Evolutionary conservation across 1,140 invertebrate species (phyloP).

Genomic region (Drosophila sp.): DNA sequence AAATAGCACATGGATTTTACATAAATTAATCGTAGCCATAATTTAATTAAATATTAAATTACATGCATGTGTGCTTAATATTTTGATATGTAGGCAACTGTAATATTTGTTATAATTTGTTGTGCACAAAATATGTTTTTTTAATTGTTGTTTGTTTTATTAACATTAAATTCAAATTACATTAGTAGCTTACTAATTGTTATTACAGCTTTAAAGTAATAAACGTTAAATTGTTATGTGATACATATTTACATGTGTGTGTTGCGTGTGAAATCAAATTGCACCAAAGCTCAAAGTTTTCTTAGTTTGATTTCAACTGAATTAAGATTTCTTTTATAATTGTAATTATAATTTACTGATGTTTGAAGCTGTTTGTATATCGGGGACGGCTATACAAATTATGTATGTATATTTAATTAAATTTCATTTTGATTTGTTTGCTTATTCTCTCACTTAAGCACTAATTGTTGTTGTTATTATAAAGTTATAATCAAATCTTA

Average conservation of each 20-base stretch:
- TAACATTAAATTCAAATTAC: conserved; percentile 58
- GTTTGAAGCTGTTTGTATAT: conserved; percentile 22
- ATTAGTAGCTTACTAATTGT: conserved; percentile 65
- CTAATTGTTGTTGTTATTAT: conserved; percentile 21
- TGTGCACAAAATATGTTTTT: conserved; percentile 54
- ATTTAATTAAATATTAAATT: conserved; percentile 70
- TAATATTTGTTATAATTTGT: conserved; percentile 32
- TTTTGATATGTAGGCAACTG: conserved; percentile 53
- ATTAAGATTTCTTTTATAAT: conserved; percentile 39
- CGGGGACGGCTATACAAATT: conserved; percentile 58
- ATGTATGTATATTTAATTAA: conserved; percentile 24
- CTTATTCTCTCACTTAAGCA: conserved; percentile 55
- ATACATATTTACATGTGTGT: conserved; percentile 62
- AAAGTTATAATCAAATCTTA: conserved; percentile 37
- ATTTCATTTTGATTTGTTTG: conserved; percentile 51
- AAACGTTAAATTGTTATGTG: conserved; percentile 64
- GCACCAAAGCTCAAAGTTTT: conserved; percentile 26
- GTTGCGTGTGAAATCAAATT: conserved; percentile 43
- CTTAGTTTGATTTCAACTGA: conserved; percentile 44
- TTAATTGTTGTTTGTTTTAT: conserved; percentile 29
- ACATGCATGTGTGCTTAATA: conserved; percentile 47
- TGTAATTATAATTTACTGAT: conserved; percentile 19
- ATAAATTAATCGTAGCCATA: conserved; percentile 71
- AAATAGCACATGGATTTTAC: conserved; percentile 71
- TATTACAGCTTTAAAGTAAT: conserved; percentile 76